Percentiles rank a stretch among this genome's conserved stretches.
Conservation (phyloP, 2,113 vertebrate genomes). For the Rhizomys pruinosus region DNA sequence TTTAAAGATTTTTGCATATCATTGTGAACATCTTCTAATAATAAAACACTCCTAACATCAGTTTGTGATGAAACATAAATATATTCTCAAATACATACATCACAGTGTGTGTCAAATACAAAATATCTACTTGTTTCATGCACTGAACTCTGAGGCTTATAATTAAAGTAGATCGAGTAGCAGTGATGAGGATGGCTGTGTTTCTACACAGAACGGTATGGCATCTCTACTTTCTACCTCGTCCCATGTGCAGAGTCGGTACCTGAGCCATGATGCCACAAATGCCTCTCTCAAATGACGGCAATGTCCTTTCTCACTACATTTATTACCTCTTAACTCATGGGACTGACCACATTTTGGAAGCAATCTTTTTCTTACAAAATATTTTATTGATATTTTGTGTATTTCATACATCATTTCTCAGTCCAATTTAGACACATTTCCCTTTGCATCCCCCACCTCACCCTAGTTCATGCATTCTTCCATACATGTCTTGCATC, state of each 20-base stretch:
- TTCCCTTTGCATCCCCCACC: no score
- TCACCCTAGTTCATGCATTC: no score
- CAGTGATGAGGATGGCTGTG: neutral
- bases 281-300: neutral
- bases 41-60: neutral
- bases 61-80: neutral
- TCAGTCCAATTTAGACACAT: no score
- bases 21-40: neutral
- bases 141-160: neutral
- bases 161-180: neutral
- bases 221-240: neutral
- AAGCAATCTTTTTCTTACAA: no score
- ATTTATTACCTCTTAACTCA: conserved; percentile 50
- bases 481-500: no score
- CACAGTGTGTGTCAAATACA: neutral
- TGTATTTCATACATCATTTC: no score
- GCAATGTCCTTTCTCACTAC: neutral
- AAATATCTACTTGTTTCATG: neutral
- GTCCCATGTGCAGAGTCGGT: neutral
- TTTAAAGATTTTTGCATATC: conserved; percentile 42
- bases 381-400: no score
- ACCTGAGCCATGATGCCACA: neutral
- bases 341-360: neutral
- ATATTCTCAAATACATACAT: conserved; percentile 33
- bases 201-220: neutral